Conservation (phyloP, 1,140 invertebrate species). For the Hylyphantes graminicola region DNA sequence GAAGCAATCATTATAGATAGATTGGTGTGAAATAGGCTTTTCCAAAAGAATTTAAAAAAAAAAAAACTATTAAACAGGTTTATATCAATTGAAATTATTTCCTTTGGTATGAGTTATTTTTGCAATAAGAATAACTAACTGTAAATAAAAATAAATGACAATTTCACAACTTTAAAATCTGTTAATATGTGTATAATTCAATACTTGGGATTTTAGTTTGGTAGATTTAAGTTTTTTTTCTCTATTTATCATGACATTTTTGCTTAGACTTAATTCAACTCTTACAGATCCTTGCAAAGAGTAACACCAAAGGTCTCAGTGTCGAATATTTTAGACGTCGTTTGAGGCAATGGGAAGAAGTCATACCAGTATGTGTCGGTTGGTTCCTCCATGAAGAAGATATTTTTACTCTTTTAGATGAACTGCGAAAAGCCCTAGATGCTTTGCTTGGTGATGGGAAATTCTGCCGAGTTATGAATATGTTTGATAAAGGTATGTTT, state of each 20-base stretch:
- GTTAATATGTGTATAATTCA: no score
- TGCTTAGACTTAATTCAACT: neutral
- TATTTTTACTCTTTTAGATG: conserved; percentile 2
- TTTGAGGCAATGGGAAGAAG: conserved; percentile 49
- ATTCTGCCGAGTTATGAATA: conserved; percentile 33
- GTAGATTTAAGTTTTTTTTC: conserved; percentile 12
- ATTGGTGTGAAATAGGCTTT: no score
- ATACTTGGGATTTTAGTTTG: neutral
- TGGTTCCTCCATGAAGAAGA: conserved; percentile 36
- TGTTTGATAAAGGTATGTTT: conserved; percentile 29
- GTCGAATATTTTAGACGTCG: conserved; percentile 16
- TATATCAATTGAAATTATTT: no score
- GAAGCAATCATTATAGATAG: no score
- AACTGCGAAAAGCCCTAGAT: conserved; percentile 5
- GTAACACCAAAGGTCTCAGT: conserved; percentile 36
- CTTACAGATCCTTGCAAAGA: conserved; percentile 41
- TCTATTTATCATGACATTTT: neutral
- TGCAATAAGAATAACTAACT: no score
- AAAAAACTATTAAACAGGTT: no score
- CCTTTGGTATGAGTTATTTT: no score
- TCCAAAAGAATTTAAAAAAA: no score
- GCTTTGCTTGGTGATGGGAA: conserved; percentile 35
- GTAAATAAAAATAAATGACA: no score
- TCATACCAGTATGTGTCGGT: conserved; percentile 32
- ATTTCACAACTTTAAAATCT: no score